Evolutionary conservation across 2,113 vertebrate genomes (phyloP), one percentile per base, ranked within the genome.

Genomic region (Prolemur simus): DNA sequence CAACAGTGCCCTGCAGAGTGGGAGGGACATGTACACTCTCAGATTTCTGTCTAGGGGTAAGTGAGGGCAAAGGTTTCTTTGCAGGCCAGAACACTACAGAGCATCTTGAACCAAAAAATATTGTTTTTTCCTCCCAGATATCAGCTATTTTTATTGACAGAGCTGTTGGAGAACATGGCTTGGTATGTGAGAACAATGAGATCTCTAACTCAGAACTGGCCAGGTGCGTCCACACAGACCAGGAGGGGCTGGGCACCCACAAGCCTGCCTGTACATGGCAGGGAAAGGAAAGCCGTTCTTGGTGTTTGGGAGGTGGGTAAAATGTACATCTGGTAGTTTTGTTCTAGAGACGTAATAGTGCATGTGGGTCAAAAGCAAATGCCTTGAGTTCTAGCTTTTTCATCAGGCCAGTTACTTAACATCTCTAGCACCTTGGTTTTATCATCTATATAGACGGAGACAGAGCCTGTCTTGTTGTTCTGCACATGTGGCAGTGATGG

Each of bases 401-500:
- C 25, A 23, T 18, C 1, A 5, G 60, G 56, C 37, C 25, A 66
- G 9, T 27, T 27, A 17, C 34, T 42, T 42, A 18, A 37, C 15
- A 20, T 87, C 29, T 73, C 2, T 34, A 63, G 56, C 63, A 47
- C 42, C 32, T 85, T 32, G 25, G 32, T 54, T 49, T 91, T 34
- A 9, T 54, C 37, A 29, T 69, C 56, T 83, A 1, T 13, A 69
- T 13, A 69, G 66, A 42, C 13, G 54, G 49, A 80, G 60, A 89
- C n/a, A 69, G 45, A 47, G 0, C 12, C 58, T 49, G 17, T 56
- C 77, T 54, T 5, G 0, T 4, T 1, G 15, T 17, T 81, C 15
- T 3, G 6, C 60, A 18, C 3, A 1, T 15, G 4, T 6, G 0
- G 8, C 3, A 56, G n/a, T 23, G 9, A 8, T 7, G 34, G 42